These are phyloP conservation scores for Camponotus fellah DNA, from an alignment of 2,888 invertebrate species.

Conservation along the genomic window DNA sequence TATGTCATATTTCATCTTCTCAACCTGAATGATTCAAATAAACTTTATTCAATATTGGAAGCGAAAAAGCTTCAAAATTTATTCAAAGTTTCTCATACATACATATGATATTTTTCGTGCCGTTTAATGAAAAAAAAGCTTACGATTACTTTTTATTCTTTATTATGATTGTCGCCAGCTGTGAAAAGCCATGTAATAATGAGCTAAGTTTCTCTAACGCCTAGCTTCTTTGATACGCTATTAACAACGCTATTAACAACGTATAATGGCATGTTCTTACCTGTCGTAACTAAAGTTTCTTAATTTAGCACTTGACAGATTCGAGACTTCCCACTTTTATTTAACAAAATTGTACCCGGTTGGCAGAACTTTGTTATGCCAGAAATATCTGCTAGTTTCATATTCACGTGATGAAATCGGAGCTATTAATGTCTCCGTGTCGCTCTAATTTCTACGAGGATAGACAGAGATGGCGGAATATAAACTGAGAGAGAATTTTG, in stretches of 20 bases:
- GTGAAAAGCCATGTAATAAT: constrained; percentile 37
- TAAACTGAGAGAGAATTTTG: constrained; percentile 10
- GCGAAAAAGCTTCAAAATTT: neutral
- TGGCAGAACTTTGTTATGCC: constrained; percentile 54
- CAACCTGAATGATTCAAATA: neutral
- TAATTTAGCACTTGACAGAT: constrained; percentile 52
- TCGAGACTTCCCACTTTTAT: constrained; percentile 47
- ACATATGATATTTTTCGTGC: neutral
- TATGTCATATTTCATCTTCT: neutral
- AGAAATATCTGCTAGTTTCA: constrained; percentile 70
- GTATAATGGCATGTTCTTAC: constrained; percentile 50
- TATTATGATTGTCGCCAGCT: neutral
- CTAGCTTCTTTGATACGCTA: constrained; percentile 35
- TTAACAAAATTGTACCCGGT: constrained; percentile 42
- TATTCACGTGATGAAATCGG: constrained; percentile 68
- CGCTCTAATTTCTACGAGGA: constrained; percentile 67
- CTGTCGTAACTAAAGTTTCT: constrained; percentile 51
- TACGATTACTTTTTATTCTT: constrained; percentile 8
- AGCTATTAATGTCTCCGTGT: constrained; percentile 71
- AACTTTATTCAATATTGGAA: neutral
- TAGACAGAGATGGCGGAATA: constrained; percentile 15
- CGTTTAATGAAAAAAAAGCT: constrained; percentile 20
- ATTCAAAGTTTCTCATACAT: neutral
- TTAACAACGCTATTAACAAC: constrained; percentile 47
- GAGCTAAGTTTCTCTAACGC: constrained; percentile 38